Percentiles rank a stretch among this genome's conserved stretches.
These are phyloP conservation scores for Thereva unica DNA, from an alignment of 2,888 invertebrate genomes.

Conservation along the genomic window DNA sequence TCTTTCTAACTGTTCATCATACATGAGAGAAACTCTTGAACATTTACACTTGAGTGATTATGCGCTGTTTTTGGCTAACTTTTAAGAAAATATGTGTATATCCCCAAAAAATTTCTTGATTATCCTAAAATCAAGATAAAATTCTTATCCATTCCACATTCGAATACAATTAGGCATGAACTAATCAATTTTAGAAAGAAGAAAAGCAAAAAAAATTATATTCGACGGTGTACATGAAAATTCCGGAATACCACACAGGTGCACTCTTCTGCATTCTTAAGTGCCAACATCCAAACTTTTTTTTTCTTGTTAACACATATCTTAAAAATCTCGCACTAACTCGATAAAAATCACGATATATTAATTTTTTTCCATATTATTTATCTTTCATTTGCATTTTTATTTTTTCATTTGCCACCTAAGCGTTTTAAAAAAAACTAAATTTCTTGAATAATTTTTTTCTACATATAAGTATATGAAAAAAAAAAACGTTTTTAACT, in stretches of 20 bases:
- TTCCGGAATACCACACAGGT: constrained; percentile 25
- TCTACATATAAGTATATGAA: no score
- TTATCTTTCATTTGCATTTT: not conserved
- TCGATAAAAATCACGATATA: not conserved
- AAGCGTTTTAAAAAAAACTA: constrained; percentile 31
- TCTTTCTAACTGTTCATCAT: constrained; percentile 16
- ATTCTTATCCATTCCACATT: constrained; percentile 11
- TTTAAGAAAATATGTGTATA: not conserved
- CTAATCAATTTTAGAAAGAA: not conserved
- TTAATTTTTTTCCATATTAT: not conserved
- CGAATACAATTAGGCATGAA: not conserved
- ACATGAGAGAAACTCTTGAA: constrained; percentile 17
- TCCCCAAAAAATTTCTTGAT: not conserved
- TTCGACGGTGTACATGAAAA: constrained; percentile 19
- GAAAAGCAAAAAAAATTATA: constrained; percentile 12
- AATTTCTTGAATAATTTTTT: constrained; percentile 1
- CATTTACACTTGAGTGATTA: constrained; percentile 25
- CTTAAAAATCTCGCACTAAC: not conserved
- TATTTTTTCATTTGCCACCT: constrained; percentile 32
- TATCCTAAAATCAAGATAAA: not conserved
- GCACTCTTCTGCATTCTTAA: constrained; percentile 21
- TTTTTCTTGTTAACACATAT: not conserved
- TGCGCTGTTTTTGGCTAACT: not conserved
- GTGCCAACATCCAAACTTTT: constrained; percentile 16
- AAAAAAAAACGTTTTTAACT: constrained; percentile 16